A percentile compares a stretch with the other conserved stretches of the same genome.
Conservation (phyloP, 2,888 invertebrate species). For the Cheiracanthium punctorium region DNA sequence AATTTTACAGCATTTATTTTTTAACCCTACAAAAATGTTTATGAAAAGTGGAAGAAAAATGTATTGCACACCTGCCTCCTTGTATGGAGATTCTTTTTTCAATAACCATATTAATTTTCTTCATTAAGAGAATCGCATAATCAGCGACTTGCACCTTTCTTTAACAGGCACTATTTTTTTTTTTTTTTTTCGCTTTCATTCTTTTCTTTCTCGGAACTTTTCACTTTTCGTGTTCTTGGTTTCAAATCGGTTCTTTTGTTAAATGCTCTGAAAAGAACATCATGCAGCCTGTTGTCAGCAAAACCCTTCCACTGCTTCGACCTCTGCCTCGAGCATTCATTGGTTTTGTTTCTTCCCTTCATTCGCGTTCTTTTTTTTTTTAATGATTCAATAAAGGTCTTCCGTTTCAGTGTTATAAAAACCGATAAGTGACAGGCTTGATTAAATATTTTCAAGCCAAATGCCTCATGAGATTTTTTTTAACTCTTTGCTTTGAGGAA, state of each 20-base stretch:
- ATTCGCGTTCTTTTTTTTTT: conserved; percentile 31
- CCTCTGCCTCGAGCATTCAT: conserved; percentile 21
- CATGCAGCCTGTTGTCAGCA: conserved; percentile 50
- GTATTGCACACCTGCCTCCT: background rate
- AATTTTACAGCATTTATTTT: conserved; percentile 16
- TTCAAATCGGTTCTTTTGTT: conserved; percentile 42
- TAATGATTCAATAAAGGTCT: conserved; percentile 59
- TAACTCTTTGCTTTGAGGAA: conserved; percentile 4
- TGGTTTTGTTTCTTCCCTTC: conserved; percentile 34
- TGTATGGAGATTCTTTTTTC: conserved; percentile 45
- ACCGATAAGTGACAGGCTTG: conserved; percentile 58
- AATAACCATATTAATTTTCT: conserved; percentile 25
- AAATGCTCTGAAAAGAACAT: conserved; percentile 42
- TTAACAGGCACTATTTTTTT: conserved; percentile 30
- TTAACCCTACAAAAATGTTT: conserved; percentile 11
- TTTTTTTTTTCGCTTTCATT: background rate
- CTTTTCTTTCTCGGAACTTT: background rate
- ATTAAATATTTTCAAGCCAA: conserved; percentile 61
- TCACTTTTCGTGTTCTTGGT: conserved; percentile 31
- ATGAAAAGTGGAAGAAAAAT: background rate
- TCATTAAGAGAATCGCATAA: conserved; percentile 24
- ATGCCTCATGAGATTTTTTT: conserved; percentile 39
- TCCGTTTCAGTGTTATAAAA: conserved; percentile 51
- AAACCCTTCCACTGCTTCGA: conserved; percentile 36
- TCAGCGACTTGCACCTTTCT: conserved; percentile 52